Evolutionary conservation across 1,140 invertebrate species (phyloP).

Genomic region (Globodera rostochiensis): DNA sequence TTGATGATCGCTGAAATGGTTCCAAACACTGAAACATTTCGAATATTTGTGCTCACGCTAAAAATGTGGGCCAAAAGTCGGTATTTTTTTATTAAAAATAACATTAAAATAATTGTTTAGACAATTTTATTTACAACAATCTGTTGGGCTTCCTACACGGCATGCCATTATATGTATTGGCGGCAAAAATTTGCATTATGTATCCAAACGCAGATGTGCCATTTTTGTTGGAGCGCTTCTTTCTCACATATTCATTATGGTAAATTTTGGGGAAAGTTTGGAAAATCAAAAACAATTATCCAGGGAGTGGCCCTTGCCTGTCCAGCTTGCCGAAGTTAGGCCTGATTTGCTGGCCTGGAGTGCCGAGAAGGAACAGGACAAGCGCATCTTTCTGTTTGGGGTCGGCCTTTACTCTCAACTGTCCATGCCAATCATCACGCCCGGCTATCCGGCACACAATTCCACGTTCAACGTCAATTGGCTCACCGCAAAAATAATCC

Average conservation of each 20-base stretch:
- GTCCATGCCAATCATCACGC: conserved; percentile 10
- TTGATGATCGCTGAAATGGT: neutral
- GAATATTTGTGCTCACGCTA: neutral
- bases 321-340: neutral
- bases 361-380: neutral
- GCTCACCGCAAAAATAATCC: conserved; percentile 17
- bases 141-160: conserved; percentile 11
- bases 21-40: neutral
- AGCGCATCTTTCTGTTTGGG: neutral
- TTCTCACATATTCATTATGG: conserved; percentile 18
- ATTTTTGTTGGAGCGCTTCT: conserved; percentile 17
- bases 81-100: neutral
- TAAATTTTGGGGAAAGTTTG: neutral
- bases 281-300: too few relatives aligned
- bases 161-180: conserved; percentile 3
- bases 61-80: neutral
- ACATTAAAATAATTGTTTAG: neutral
- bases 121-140: conserved; percentile 7
- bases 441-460: conserved; percentile 20
- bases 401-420: neutral
- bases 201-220: conserved; percentile 5
- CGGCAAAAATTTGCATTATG: conserved; percentile 18
- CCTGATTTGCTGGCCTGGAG: neutral
- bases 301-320: neutral
- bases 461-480: conserved; percentile 9